Evolutionary conservation across 1,140 invertebrate species (phyloP), one percentile per base, ranked within the genome.

Genomic region (Drusus annulatus): DNA sequence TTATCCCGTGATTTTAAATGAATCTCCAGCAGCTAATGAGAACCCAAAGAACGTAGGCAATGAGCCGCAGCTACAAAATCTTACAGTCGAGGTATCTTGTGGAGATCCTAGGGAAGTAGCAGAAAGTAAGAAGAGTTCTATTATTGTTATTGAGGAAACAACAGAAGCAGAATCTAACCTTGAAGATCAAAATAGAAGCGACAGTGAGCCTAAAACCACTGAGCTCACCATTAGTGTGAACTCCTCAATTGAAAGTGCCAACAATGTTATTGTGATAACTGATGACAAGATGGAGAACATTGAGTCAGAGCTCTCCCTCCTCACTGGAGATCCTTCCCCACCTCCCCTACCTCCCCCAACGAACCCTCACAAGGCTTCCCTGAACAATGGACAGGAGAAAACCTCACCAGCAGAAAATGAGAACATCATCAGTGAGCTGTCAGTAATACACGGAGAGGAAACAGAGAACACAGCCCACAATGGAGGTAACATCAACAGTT

Each of bases 381-480:
- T 56, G 5, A 56, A 56, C 54, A 45, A 17, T 60, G 62, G 23
- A 16, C 21, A 31, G 16, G 21, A n/a, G 7, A 17, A 17, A 19
- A 19, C 25, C 45, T 16, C 17, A 0, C 68, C 68, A 21, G 7
- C 54, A 3, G 68, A 71, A 50, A 71, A 71, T 65, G 62, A 65
- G 16, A 50, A 7, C 45, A 71, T 71, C 16, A 71, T 71, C 45
- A 71, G 31, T 25, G 52, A 75, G 52, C 71, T 75, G 2, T 75
- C 71, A 4, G 54, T 75, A 8, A 75, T 75, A n/a, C 71, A 75
- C 25, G 71, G 71, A 3, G 71, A 75, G 52, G 23, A 19, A 25
- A 25, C 56, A 3, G 10, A 52, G 6, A 54, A 69, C 28, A 23
- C 52, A 7, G 54, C 58, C 6, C 23, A 54, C n/a, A 75, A 75